Conservation (phyloP, 2,113 vertebrate species). For the Grallaria varia region DNA sequence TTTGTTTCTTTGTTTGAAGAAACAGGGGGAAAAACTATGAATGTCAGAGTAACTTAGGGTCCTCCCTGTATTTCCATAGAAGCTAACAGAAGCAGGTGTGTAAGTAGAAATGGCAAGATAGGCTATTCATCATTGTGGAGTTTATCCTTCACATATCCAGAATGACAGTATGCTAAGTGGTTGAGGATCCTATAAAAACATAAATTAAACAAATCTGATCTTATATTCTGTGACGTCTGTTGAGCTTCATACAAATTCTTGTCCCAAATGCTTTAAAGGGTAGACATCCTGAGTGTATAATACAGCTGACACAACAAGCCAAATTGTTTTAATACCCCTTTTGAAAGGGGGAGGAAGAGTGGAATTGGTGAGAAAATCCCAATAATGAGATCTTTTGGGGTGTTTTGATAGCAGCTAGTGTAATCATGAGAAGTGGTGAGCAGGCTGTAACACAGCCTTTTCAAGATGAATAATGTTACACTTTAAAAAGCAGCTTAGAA, state of each 20-base stretch:
- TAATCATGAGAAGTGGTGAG: not conserved
- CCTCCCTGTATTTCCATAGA: accelerated
- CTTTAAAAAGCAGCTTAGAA: constrained; percentile 51
- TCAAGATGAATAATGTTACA: constrained; percentile 61
- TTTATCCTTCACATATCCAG: not conserved
- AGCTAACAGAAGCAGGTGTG: not conserved
- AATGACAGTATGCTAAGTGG: not conserved
- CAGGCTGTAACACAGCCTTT: constrained; percentile 25
- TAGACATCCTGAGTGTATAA: not conserved
- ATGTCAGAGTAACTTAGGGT: not conserved
- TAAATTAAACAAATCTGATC: not conserved
- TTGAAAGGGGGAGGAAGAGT: not conserved
- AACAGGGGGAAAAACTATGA: not conserved
- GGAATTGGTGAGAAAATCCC: not conserved
- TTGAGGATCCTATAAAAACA: not conserved
- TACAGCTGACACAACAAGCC: not conserved
- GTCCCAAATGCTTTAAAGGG: not conserved
- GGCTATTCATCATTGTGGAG: not conserved
- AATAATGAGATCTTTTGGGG: constrained; percentile 30
- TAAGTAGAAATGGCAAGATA: not conserved
- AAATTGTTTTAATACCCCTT: not conserved
- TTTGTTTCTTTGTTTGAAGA: not conserved
- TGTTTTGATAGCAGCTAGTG: constrained; percentile 36
- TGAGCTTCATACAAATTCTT: not conserved
- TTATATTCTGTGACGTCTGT: not conserved